Percentiles rank a stretch among this genome's conserved stretches.
These are phyloP conservation scores for Callipepla squamata DNA, from an alignment of 2,113 vertebrate genomes.

Conservation along the genomic window DNA sequence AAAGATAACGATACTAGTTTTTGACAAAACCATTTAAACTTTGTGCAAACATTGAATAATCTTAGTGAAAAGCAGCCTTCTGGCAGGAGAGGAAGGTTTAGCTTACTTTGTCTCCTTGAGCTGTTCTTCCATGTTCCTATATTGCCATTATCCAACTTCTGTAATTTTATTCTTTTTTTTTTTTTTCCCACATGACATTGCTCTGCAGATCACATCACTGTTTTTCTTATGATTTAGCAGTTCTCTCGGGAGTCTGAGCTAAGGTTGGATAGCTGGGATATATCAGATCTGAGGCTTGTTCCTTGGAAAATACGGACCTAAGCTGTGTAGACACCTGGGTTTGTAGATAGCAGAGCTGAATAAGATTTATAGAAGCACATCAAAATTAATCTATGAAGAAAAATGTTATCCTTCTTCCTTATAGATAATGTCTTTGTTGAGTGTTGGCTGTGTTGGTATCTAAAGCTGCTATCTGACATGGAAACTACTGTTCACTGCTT, in stretches of 20 bases:
- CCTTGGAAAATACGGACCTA: neutral
- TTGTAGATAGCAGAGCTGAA: neutral
- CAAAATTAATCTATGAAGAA: neutral
- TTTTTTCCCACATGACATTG: neutral
- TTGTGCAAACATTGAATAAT: neutral
- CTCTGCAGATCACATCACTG: neutral
- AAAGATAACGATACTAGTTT: neutral
- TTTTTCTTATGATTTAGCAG: neutral
- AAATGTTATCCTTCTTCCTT: neutral
- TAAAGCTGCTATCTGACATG: neutral
- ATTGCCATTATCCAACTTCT: fast-evolving
- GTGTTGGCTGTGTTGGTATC: neutral
- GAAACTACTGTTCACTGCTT: neutral
- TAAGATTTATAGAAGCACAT: neutral
- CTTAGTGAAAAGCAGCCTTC: neutral
- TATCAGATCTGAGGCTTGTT: neutral
- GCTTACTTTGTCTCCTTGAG: neutral
- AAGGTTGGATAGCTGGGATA: neutral
- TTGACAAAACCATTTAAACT: neutral
- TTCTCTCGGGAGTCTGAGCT: neutral
- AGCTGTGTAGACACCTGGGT: neutral
- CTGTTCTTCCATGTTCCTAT: neutral
- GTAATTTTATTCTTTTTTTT: neutral
- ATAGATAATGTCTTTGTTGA: neutral
- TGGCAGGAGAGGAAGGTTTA: neutral